Evolutionary conservation across 2,888 invertebrate genomes (phyloP).

Genomic region (Esperia sulphurella): DNA sequence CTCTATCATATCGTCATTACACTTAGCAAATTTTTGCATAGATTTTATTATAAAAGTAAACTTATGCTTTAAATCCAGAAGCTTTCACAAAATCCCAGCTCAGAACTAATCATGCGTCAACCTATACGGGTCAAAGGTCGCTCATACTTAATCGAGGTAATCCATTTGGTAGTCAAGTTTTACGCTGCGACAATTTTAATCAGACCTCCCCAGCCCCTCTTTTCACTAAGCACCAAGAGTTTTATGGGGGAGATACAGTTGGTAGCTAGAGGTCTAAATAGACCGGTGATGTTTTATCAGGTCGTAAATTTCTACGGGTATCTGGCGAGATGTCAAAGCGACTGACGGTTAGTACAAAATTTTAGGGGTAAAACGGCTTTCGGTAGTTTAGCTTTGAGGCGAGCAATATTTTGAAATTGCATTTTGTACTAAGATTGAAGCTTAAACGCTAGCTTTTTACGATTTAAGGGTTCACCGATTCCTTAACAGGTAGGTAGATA

Average conservation of each 20-base stretch:
- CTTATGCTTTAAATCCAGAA: slow-evolving; percentile 11
- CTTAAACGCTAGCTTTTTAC: no score
- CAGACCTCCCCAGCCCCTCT: slow-evolving; percentile 35
- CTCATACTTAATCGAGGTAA: slow-evolving; percentile 70
- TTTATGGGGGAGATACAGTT: slow-evolving; percentile 26
- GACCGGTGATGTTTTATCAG: slow-evolving; percentile 64
- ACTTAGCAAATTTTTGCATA: neutral
- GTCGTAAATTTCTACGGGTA: slow-evolving; percentile 69
- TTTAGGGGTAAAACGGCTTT: slow-evolving; percentile 40
- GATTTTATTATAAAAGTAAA: neutral
- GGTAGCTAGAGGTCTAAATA: slow-evolving; percentile 42
- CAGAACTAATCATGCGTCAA: slow-evolving; percentile 59
- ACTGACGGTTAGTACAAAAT: slow-evolving; percentile 54
- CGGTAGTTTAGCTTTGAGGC: slow-evolving; percentile 22
- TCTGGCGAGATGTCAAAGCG: slow-evolving; percentile 61
- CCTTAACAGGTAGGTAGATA: no score
- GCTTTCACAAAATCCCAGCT: slow-evolving; percentile 33
- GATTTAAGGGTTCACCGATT: no score
- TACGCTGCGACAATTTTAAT: slow-evolving; percentile 42
- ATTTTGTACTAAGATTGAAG: neutral
- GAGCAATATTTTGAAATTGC: slow-evolving; percentile 12
- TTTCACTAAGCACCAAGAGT: slow-evolving; percentile 14
- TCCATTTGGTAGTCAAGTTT: slow-evolving; percentile 70
- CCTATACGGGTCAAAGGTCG: slow-evolving; percentile 60
- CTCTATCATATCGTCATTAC: neutral